Evolutionary conservation across 2,113 vertebrate genomes (phyloP), one percentile per base, ranked within the genome.

Genomic region (Periophthalmodon schlosseri): DNA sequence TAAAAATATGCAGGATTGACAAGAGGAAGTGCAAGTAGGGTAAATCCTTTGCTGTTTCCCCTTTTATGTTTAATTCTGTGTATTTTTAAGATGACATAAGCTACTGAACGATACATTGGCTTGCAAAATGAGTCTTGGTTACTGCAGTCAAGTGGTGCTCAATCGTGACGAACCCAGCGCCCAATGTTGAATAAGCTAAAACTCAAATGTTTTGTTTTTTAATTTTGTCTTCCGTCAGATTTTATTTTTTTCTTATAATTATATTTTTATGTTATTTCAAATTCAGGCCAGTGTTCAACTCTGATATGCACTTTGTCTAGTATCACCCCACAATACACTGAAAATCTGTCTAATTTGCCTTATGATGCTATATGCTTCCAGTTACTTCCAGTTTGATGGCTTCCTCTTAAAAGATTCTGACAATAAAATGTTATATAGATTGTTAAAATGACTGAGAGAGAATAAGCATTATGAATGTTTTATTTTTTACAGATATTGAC

Each of bases 141-240:
- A 50, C n/a, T 46, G 28, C 23, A 20, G 34, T 39, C 9, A 34
- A 74, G 11, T 39, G 81, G 83, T 81, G 86, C 84, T 88, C 73
- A 84, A 64, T n/a, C 2, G n/a, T 64, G 24, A 72, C 52, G 68
- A 84, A 74, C 82, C 82, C 63, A 54, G 70, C 14, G 20, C 68
- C 86, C 87, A 89, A 80, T 83, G 74, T 81, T 85, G 36, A 70
- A 92, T 92, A 92, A 92, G 89, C 91, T 92, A 89, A 12, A 84
- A 68, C 73, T 64, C 13, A 68, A 77, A 86, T 71, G 78, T 39
- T 65, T 81, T 73, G 70, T 84, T 79, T 63, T 73, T 69, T 74
- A 58, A 77, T 67, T 73, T 68, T 78, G 54, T 71, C 46, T 87
- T 79, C 28, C 39, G 74, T 58, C 21, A 64, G 71, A 39, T 74